Percentiles rank a stretch among this genome's conserved stretches.
Evolutionary conservation across 2,888 invertebrate species (phyloP).

Genomic region (Ganaspis brasiliensis): DNA sequence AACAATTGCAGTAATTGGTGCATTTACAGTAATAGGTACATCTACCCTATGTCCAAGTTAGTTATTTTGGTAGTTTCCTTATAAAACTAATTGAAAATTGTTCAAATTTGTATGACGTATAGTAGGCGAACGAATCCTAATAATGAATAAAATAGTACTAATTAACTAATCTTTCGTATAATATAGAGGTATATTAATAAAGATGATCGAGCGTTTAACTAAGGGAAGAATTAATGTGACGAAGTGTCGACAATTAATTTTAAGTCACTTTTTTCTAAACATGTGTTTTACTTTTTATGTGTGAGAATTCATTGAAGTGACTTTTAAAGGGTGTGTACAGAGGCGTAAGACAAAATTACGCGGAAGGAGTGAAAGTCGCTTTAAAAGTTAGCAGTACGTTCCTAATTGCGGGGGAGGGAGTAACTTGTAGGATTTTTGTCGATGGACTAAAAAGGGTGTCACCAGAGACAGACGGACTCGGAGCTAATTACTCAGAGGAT

Average conservation of each 20-base stretch:
- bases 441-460: slow-evolving; percentile 57
- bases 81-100: too few species aligned
- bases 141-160: too few species aligned
- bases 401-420: slow-evolving; percentile 27
- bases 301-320: slow-evolving; percentile 31
- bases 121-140: too few species aligned
- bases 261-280: slow-evolving; percentile 2
- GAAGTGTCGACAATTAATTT: slow-evolving; percentile 36
- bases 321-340: slow-evolving; percentile 38
- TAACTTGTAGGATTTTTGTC: slow-evolving; percentile 40
- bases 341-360: slow-evolving; percentile 40
- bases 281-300: slow-evolving; percentile 19
- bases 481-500: slow-evolving; percentile 74
- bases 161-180: too few species aligned
- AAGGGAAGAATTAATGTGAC: slow-evolving; percentile 22
- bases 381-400: slow-evolving; percentile 37
- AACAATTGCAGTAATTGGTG: too few species aligned
- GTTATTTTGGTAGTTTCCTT: too few species aligned
- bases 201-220: too few species aligned
- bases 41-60: too few species aligned
- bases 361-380: slow-evolving; percentile 43
- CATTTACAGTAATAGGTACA: too few species aligned
- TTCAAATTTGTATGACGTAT: too few species aligned
- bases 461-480: slow-evolving; percentile 60
- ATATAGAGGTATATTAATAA: too few species aligned